Evolutionary conservation across 2,888 invertebrate genomes (phyloP), one percentile per base, ranked within the genome.

Genomic region (Netelia melanura): DNA sequence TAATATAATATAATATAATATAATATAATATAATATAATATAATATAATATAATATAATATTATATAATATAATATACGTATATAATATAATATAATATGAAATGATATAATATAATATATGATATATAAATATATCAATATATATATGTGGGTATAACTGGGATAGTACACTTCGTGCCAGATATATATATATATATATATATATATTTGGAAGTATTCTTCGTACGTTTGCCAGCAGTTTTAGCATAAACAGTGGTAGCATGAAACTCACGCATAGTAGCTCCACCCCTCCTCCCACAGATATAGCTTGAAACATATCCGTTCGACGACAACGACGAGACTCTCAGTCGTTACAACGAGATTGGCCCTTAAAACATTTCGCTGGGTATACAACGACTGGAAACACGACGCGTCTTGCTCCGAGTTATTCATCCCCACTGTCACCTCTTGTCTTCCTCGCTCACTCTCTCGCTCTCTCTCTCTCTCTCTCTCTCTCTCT

Each of bases 341-440:
- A 67, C 38, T 74, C 30, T 43, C 25, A 43, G 70, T 79, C 79
- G 75, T 83, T 83, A 9, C 79, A 38, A 75, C 75, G 48, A 79
- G 71, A 83, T 83, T 83, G 78, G 74, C 79, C 75, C 75, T 83
- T 83, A 75, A 74, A 80, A 83, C 70, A 83, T 83, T 74, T 83
- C 52, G 52, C 58, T 43, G n/a, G 52, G 81, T 70, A 56, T 14
- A 17, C 23, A 62, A 14, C 30, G 30, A 8, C 38, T 38, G 38
- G 14, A 48, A 38, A 64, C 75, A 48, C 54, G 48, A 25, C 14
- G 64, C n/a, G 58, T 9, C 10, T 58, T 58, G 30, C 23, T 65
- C 44, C 64, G 72, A 54, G 64, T 72, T 68, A 75, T 81, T 62
- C 74, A 23, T 38, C n/a, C 43, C 14, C 2, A 10, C 61, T 61